phyloP scores from a whole-genome alignment of 2,113 vertebrate genomes.

The Nycticorax nycticorax region DNA sequence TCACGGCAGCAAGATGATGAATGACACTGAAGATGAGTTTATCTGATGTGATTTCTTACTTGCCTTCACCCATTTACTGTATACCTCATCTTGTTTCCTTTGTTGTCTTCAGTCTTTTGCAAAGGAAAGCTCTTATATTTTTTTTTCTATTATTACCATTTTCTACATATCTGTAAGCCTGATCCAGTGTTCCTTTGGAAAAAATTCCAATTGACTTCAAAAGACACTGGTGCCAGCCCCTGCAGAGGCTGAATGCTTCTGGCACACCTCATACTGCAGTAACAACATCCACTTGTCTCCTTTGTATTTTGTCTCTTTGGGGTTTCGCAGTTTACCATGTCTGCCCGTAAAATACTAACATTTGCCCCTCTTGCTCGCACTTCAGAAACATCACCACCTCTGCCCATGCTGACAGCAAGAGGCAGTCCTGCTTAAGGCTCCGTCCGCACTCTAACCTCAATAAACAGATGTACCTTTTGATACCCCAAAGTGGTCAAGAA shows the following conservation, averaged over 20 bases:
- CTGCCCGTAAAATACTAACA: background rate
- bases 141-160: background rate
- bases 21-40: slow-evolving; percentile 8
- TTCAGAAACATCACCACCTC: background rate
- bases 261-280: background rate
- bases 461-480: background rate
- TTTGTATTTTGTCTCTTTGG: background rate
- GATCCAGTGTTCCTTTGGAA: background rate
- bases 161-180: background rate
- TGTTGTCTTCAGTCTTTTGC: background rate
- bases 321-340: background rate
- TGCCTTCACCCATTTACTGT: background rate
- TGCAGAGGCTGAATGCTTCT: background rate
- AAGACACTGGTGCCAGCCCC: background rate
- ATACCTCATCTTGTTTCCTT: background rate
- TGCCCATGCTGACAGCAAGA: background rate
- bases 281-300: background rate
- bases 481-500: background rate
- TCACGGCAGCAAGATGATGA: background rate
- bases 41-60: slow-evolving; percentile 25
- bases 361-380: background rate
- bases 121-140: background rate
- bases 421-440: background rate
- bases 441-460: background rate
- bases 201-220: background rate